These are phyloP conservation scores for Sycophila texana DNA, from an alignment of 2,888 invertebrate species.

Conservation along the genomic window DNA sequence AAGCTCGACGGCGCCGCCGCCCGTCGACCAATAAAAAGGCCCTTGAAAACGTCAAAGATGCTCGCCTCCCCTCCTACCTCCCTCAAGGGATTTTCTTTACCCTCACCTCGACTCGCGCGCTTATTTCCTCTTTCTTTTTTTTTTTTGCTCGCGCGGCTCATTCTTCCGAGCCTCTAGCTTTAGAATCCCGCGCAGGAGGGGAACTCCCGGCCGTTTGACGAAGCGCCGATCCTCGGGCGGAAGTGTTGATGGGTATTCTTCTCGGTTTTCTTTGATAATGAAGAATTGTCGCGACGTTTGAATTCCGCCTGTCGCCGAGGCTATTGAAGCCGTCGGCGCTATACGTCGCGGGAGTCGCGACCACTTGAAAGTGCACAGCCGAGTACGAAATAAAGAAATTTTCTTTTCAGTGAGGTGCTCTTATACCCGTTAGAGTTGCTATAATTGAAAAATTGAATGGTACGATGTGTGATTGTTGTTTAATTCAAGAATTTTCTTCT, in stretches of 20 bases:
- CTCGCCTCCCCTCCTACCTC: background rate
- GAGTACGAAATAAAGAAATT: too few relatives aligned
- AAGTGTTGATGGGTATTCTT: constrained; percentile 51
- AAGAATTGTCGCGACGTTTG: constrained; percentile 25
- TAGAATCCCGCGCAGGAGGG: background rate
- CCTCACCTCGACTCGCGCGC: background rate
- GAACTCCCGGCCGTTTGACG: constrained; percentile 10
- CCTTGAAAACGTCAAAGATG: constrained; percentile 43
- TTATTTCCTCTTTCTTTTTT: background rate
- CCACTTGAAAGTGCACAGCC: too few relatives aligned
- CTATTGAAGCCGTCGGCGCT: background rate
- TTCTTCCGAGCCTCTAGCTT: background rate
- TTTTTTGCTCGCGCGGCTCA: background rate
- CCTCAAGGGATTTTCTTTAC: constrained; percentile 39
- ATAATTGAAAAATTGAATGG: too few relatives aligned
- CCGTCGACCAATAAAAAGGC: constrained; percentile 50
- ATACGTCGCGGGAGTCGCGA: too few relatives aligned
- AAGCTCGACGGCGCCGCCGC: constrained; percentile 28
- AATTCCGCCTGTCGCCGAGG: background rate
- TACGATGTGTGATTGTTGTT: too few relatives aligned
- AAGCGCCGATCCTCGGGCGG: constrained; percentile 17
- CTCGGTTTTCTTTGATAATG: constrained; percentile 43
- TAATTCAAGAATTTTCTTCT: too few relatives aligned
- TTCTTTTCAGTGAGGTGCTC: too few relatives aligned
- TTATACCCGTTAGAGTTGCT: too few relatives aligned